Percentiles rank a stretch among this genome's conserved stretches.
These are phyloP conservation scores for Hyles lineata DNA, from an alignment of 2,888 invertebrate genomes.

Conservation along the genomic window DNA sequence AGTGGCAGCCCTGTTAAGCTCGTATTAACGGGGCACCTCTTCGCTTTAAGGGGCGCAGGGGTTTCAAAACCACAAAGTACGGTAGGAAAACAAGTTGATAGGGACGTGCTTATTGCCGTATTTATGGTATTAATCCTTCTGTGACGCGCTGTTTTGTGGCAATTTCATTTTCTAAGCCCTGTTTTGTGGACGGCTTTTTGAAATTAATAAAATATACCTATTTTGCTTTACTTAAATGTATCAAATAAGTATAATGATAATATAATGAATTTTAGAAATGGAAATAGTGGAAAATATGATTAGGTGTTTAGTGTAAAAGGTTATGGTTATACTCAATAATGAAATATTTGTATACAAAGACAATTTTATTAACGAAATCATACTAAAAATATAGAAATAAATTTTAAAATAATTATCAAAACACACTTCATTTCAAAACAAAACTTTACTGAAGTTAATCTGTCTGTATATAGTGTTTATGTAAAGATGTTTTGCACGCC, in stretches of 20 bases:
- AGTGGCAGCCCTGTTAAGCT: neutral
- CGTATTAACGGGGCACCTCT: constrained; percentile 4
- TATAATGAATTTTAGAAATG: too few species aligned
- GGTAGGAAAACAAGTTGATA: neutral
- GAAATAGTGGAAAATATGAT: too few species aligned
- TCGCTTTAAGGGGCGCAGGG: neutral
- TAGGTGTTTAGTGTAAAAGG: too few species aligned
- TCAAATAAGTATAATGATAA: too few species aligned
- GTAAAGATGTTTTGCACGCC: neutral
- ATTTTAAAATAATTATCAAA: neutral
- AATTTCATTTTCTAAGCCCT: neutral
- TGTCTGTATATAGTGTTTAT: neutral
- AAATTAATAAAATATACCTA: neutral
- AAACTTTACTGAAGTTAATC: neutral
- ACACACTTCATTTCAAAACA: neutral
- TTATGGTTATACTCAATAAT: too few species aligned
- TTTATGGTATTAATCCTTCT: constrained; percentile 9
- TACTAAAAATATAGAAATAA: too few species aligned
- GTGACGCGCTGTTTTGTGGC: neutral
- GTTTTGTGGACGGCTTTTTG: neutral
- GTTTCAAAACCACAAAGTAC: constrained; percentile 10
- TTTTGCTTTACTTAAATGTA: too few species aligned
- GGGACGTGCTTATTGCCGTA: constrained; percentile 5
- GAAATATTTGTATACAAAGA: too few species aligned
- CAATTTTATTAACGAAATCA: too few species aligned